Base-by-base conservation (phyloP, 2,113 vertebrate species). In the Erinaceus europaeus region DNA sequence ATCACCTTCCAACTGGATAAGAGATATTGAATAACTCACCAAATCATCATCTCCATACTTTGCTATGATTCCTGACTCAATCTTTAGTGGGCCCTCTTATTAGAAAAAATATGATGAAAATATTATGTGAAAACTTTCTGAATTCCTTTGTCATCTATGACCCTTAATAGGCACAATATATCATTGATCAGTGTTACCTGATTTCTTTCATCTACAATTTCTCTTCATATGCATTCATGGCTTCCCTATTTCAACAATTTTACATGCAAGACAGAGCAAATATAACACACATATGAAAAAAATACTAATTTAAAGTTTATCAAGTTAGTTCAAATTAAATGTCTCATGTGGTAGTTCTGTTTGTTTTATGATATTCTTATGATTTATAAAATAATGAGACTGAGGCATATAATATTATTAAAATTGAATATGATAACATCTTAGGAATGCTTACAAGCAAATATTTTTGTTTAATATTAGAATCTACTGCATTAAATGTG, bases 131-230 rank as follows among this genome's bases (percentile, higher is more conserved):
- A 61, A 9, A 90, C 65, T 46, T 65, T 61, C 68, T 76, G 2
- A 61, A 68, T 53, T 29, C n/a, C 32, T 82, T 7, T 78, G 76
- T 21, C 38, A 0, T 44, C 21, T 14, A 52, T 72, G 34, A 82
- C 75, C 23, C 18, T 84, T 82, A 81, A 61, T 87, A 87, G 23
- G n/a, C 82, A 67, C 42, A 83, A 93, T 80, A 91, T 67, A 64
- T 67, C 29, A 55, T 62, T 91, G 36, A 44, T 1, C 29, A 88
- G 72, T 88, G 84, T 84, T 12, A 71, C 84, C n/a, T 62, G 2
- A 64, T 74, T 72, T 69, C 3, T 18, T 72, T 78, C 68, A 83
- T 32, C 9, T 48, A 52, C 0, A 36, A 32, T 67, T 6, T 73
- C 86, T 85, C 36, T 59, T 25, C 52, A 55, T 25, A 78, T 36